Base-by-base conservation (phyloP, 2,113 vertebrate genomes). In the Chrysemys picta region DNA sequence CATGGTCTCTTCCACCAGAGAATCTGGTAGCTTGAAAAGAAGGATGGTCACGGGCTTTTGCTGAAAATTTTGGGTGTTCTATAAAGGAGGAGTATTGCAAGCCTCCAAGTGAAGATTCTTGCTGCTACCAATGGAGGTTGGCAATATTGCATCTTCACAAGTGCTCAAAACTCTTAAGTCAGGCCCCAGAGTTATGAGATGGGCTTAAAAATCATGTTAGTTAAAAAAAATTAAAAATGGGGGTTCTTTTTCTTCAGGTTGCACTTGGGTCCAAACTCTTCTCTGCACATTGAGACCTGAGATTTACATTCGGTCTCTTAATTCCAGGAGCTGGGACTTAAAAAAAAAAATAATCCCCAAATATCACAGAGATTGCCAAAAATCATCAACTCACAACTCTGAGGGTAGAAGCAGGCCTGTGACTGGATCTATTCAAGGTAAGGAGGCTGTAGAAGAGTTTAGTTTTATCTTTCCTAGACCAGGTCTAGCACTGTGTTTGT, bases 331-430 rank as follows among this genome's bases (percentile, higher is more conserved):
- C 4, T 87, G 13, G 10, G 14, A 25, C 45, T 94, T 59, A 93
- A 59, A 91, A 93, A 93, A 94, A 93, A 94, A 93, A 93, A 91
- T n/a, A 42, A 42, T 45, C 35, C 69, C 72, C 52, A 56, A 84
- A 79, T 50, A 25, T 75, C 78, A 65, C 53, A 78, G 56, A 90
- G 14, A 62, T 59, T 90, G 0, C 0, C 85, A 85, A 90, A 89
- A 91, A 91, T 62, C 17, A 47, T 10, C 27, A 95, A 81, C 52
- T 92, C 95, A 25, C 54, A 47, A 65, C 82, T 38, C 91, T 13
- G 25, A 56, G 56, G 52, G 88, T n/a, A n/a, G 69, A 75, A 75
- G 38, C 21, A 21, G 38, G 69, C 21, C 69, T 42, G 38, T 75
- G 38, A 75, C 21, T 75, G 35, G 35, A 38, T 72, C 31, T 72